phyloP scores from a whole-genome alignment of 1,140 invertebrate species.

The Halyomorpha halys region DNA sequence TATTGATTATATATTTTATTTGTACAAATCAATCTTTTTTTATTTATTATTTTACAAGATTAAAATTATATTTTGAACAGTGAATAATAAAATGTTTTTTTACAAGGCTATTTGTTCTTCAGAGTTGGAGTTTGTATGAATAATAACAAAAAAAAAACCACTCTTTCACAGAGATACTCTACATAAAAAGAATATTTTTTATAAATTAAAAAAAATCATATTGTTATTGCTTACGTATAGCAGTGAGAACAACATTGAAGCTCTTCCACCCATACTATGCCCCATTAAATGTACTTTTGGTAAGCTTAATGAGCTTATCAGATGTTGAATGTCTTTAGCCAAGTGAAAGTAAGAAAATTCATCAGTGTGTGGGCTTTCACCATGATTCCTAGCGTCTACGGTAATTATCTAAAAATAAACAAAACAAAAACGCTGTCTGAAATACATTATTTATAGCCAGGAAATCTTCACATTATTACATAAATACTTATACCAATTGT shows the following conservation, averaged over 20 bases:
- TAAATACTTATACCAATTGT: too few species aligned
- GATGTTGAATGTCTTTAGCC: conserved; percentile 55
- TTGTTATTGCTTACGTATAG: background rate
- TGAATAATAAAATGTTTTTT: too few species aligned
- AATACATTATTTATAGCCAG: conserved; percentile 8
- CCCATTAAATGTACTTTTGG: conserved; percentile 60
- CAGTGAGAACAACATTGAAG: conserved; percentile 51
- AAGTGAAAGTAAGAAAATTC: conserved; percentile 61
- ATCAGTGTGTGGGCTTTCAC: conserved; percentile 67
- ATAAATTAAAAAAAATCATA: background rate
- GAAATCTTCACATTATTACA: too few species aligned
- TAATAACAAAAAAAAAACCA: too few species aligned
- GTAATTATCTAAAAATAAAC: conserved; percentile 50
- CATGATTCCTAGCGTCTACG: conserved; percentile 83
- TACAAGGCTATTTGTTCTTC: too few species aligned
- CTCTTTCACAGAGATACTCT: too few species aligned
- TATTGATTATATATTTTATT: too few species aligned
- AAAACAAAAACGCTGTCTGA: background rate
- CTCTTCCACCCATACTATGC: conserved; percentile 84
- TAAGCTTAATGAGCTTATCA: conserved; percentile 52
- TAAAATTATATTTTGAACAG: too few species aligned
- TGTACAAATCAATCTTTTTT: too few species aligned
- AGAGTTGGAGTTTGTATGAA: too few species aligned
- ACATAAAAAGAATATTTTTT: background rate
- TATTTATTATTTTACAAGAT: too few species aligned